Percentiles rank a stretch among this genome's conserved stretches.
These are phyloP conservation scores for Oryzias javanicus DNA, from an alignment of 2,113 vertebrate genomes.

Conservation along the genomic window DNA sequence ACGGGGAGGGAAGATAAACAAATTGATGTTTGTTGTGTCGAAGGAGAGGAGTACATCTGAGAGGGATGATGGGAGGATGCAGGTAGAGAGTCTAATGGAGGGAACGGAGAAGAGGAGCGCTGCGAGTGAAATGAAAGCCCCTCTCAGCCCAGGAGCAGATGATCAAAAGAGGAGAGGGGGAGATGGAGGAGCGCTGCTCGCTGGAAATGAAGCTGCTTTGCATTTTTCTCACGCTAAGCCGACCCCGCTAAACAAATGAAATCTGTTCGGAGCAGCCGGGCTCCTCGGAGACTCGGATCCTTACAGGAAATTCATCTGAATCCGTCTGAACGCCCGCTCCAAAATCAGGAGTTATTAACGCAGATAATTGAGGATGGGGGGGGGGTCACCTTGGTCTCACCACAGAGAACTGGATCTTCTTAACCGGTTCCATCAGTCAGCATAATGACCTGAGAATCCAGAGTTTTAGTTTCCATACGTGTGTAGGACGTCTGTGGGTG, in stretches of 20 bases:
- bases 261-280: conserved; percentile 18
- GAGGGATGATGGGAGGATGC: conserved; percentile 20
- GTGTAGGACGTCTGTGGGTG: no score
- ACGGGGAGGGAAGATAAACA: conserved; percentile 1
- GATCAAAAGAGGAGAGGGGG: conserved; percentile 22
- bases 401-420: not conserved
- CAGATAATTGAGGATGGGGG: not conserved
- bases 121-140: conserved; percentile 30
- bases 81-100: conserved; percentile 6
- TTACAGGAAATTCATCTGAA: not conserved
- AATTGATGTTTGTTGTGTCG: not conserved
- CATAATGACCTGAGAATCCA: no score
- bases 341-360: not conserved
- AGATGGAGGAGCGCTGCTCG: conserved; percentile 22
- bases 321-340: not conserved
- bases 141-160: conserved; percentile 11
- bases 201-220: conserved; percentile 15
- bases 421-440: not conserved
- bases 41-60: conserved; percentile 23
- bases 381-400: not conserved
- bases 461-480: no score
- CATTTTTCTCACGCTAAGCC: conserved; percentile 33
- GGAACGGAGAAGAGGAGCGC: conserved; percentile 1
- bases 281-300: conserved; percentile 8
- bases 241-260: conserved; percentile 38